phyloP scores from a whole-genome alignment of 2,888 invertebrate species.

The Brachypterus glaber region DNA sequence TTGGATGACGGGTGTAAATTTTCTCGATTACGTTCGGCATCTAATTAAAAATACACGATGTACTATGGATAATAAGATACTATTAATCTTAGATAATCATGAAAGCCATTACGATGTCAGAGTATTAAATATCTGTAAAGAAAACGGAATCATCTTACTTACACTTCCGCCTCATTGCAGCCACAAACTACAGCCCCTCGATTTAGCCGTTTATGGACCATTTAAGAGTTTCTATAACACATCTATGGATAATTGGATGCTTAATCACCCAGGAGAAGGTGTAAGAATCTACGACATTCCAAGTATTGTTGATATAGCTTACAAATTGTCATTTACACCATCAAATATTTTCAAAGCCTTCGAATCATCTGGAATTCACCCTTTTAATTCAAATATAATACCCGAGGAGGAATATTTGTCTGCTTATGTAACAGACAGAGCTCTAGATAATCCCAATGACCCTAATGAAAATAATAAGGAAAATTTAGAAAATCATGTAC shows the following conservation, averaged over 20 bases:
- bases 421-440: too few species aligned
- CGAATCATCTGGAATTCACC: too few species aligned
- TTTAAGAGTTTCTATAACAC: constrained; percentile 2
- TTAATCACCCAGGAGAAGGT: constrained; percentile 11
- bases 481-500: too few species aligned
- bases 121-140: constrained; percentile 15
- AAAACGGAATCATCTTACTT: constrained; percentile 21
- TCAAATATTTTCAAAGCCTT: too few species aligned
- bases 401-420: too few species aligned
- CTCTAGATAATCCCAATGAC: too few species aligned
- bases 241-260: constrained; percentile 9
- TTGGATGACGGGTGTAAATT: constrained; percentile 16
- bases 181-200: constrained; percentile 26
- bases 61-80: too few species aligned
- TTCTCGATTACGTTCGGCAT: constrained; percentile 22
- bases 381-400: too few species aligned
- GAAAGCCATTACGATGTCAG: constrained; percentile 15
- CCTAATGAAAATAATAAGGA: too few species aligned
- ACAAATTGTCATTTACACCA: too few species aligned
- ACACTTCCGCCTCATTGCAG: constrained; percentile 29
- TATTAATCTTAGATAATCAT: constrained; percentile 16
- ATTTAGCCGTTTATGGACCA: constrained; percentile 13
- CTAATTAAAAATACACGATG: constrained; percentile 27
- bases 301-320: too few species aligned
- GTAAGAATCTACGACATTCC: constrained; percentile 34